Percentiles rank a stretch among this genome's conserved stretches.
These are phyloP conservation scores for Capitulum mitella DNA, from an alignment of 2,888 invertebrate genomes.

Conservation along the genomic window DNA sequence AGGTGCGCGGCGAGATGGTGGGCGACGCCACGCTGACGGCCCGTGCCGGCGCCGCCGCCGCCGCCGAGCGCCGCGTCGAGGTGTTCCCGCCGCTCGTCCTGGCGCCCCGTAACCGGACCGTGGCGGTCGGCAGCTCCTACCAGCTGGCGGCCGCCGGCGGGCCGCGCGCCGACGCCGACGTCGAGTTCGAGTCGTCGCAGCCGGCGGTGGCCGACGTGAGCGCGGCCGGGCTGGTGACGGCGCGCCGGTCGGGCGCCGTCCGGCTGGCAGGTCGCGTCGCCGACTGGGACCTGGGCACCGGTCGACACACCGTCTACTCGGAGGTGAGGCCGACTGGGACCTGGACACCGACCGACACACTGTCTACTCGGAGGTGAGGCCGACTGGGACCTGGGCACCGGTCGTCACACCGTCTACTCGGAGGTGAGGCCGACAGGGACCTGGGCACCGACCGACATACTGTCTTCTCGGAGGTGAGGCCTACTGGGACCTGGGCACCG, in stretches of 20 bases:
- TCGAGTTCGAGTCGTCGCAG: neutral
- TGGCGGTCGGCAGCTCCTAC: neutral
- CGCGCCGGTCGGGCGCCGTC: neutral
- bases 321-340: neutral
- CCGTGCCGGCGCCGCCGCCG: neutral
- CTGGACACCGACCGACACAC: neutral
- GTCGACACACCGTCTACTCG: neutral
- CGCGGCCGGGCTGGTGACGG: conserved; percentile 15
- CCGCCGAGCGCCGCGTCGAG: neutral
- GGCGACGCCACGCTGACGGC: conserved; percentile 17
- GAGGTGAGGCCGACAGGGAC: neutral
- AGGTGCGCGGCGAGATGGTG: conserved; percentile 8
- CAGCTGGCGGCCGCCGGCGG: conserved; percentile 6
- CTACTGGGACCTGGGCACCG: too few species aligned
- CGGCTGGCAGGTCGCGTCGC: neutral
- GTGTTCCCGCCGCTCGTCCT: conserved; percentile 19
- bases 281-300: neutral
- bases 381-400: neutral
- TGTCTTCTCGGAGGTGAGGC: neutral
- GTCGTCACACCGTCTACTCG: neutral
- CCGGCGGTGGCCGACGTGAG: neutral
- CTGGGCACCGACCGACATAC: neutral
- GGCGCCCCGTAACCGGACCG: neutral
- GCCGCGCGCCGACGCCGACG: neutral
- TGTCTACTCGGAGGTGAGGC: neutral